Percentiles rank a stretch among this genome's conserved stretches.
phyloP scores from a whole-genome alignment of 2,797 vertebrate genomes.

The Hirundo rustica region DNA sequence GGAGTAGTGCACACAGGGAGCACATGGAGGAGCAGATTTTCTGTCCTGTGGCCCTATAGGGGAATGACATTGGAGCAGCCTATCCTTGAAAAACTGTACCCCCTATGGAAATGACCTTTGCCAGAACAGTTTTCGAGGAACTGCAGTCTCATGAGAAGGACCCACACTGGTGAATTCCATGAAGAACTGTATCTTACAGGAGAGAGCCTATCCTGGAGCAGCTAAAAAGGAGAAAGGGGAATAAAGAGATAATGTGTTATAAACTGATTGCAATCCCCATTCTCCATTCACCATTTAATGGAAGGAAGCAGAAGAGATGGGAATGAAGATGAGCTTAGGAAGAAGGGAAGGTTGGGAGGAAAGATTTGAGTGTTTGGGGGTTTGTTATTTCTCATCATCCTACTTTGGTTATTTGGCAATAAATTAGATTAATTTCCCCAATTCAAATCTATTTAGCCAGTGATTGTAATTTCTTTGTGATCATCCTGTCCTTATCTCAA shows the following conservation, averaged over 20 bases:
- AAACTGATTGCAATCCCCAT: rapidly evolving
- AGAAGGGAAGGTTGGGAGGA: not conserved
- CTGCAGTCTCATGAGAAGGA: not conserved
- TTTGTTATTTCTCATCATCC: not conserved
- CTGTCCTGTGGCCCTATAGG: not conserved
- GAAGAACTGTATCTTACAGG: not conserved
- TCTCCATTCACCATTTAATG: not conserved
- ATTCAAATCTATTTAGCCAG: rapidly evolving
- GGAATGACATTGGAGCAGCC: not conserved
- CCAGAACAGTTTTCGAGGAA: not conserved
- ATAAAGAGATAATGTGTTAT: rapidly evolving
- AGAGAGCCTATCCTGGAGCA: not conserved
- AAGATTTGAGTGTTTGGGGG: not conserved
- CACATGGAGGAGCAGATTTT: not conserved
- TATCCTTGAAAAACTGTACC: not conserved
- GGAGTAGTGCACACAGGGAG: not conserved
- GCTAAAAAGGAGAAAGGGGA: not conserved
- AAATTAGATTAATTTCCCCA: not conserved
- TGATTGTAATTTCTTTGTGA: not conserved
- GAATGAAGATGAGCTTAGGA: not conserved
- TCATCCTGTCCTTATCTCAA: not conserved
- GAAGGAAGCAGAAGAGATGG: not conserved
- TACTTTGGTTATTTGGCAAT: not conserved
- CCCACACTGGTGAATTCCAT: rapidly evolving
- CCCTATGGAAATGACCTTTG: not conserved